These are phyloP conservation scores for Brotula barbata DNA, from an alignment of 2,797 vertebrate species.

Conservation along the genomic window DNA sequence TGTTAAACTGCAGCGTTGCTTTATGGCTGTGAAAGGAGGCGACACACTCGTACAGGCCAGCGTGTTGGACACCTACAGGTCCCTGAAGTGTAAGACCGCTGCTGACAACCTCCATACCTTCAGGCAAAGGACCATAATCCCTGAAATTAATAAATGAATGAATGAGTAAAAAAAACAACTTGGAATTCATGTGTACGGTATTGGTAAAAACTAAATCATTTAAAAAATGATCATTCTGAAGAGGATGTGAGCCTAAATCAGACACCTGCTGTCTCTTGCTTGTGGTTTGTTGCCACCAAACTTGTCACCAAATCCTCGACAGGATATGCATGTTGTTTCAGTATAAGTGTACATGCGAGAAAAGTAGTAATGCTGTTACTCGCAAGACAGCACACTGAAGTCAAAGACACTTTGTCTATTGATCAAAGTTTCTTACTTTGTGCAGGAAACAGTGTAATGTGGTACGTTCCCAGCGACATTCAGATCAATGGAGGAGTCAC, in stretches of 20 bases:
- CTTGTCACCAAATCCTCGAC: conserved; percentile 58
- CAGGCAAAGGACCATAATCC: conserved; percentile 60
- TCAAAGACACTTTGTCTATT: not conserved
- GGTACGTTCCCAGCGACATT: conserved; percentile 69
- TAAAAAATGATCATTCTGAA: not conserved
- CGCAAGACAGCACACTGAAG: not conserved
- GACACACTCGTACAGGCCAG: conserved; percentile 71
- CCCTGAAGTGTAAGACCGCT: conserved; percentile 58
- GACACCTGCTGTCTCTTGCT: conserved; percentile 40
- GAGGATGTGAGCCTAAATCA: conserved; percentile 35
- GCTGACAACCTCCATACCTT: conserved; percentile 50
- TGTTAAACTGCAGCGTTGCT: conserved; percentile 55
- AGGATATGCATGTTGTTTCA: conserved; percentile 31
- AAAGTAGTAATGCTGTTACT: not conserved
- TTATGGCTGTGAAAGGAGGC: conserved; percentile 64
- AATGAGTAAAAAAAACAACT: no score
- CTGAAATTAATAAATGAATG: no score
- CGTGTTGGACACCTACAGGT: conserved; percentile 49
- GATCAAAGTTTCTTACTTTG: conserved; percentile 65
- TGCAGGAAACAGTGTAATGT: conserved; percentile 68
- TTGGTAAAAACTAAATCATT: not conserved
- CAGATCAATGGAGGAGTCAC: conserved; percentile 46
- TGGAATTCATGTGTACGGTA: conserved; percentile 1
- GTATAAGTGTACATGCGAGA: not conserved
- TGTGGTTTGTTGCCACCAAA: conserved; percentile 59